Evolutionary conservation across 2,888 invertebrate genomes (phyloP).

Genomic region (Platycnemis pennipes): DNA sequence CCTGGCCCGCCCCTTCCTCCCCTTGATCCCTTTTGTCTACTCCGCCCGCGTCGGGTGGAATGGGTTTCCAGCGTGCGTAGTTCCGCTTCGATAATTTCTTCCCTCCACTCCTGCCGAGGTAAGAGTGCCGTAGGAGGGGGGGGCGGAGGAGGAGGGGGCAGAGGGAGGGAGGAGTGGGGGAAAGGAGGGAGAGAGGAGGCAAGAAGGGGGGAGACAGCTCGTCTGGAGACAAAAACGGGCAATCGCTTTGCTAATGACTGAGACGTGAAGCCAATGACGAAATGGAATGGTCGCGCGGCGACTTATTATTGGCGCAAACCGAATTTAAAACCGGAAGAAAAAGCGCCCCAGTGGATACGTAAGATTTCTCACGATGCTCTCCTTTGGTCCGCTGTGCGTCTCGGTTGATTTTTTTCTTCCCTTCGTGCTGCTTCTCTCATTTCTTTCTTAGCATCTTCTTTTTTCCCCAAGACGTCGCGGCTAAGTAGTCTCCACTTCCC

Average conservation of each 20-base stretch:
- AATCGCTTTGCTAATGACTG: conserved; percentile 63
- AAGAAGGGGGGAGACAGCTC: neutral
- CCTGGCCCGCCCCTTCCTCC: neutral
- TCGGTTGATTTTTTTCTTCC: neutral
- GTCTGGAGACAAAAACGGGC: conserved; percentile 13
- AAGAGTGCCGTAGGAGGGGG: neutral
- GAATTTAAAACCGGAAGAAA: conserved; percentile 62
- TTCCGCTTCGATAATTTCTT: conserved; percentile 47
- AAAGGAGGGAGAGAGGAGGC: neutral
- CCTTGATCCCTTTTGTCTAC: neutral
- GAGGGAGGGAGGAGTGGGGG: neutral
- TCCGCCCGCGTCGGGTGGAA: neutral
- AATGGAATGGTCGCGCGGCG: conserved; percentile 1
- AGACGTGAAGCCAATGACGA: conserved; percentile 54
- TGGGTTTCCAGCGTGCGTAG: conserved; percentile 44
- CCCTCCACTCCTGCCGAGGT: neutral
- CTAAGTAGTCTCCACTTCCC: too few species aligned
- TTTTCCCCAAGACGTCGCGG: too few species aligned
- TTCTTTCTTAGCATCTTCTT: neutral
- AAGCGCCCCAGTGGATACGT: neutral
- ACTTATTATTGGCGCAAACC: conserved; percentile 56
- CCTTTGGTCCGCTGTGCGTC: neutral
- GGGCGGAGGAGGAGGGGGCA: neutral
- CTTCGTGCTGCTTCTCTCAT: too few species aligned
- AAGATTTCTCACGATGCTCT: conserved; percentile 29